phyloP scores from a whole-genome alignment of 1,140 invertebrate species.

The Drosophila mojavensis region DNA sequence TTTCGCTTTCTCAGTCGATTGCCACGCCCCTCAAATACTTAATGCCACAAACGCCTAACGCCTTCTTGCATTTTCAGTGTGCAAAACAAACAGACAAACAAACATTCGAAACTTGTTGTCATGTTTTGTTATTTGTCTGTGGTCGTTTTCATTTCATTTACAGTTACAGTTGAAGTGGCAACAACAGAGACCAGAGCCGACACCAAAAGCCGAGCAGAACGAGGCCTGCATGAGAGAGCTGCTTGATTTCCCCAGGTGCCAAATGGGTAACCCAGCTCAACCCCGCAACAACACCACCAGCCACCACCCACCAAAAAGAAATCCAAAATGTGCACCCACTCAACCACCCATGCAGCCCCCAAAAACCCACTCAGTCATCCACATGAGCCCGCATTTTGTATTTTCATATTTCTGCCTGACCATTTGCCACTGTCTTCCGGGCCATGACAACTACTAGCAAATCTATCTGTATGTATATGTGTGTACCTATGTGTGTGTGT shows the following conservation, averaged over 20 bases:
- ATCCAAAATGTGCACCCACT: not conserved
- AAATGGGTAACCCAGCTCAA: conserved; percentile 26
- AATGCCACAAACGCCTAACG: not conserved
- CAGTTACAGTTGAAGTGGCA: conserved; percentile 55
- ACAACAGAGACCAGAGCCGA: conserved; percentile 36
- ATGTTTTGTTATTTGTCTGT: conserved; percentile 68
- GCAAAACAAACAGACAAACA: not conserved
- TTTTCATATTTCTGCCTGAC: conserved; percentile 68
- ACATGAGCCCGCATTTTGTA: conserved; percentile 48
- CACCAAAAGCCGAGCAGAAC: conserved; percentile 22
- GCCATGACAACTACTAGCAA: conserved; percentile 20
- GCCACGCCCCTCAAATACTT: not conserved
- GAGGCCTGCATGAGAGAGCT: conserved; percentile 57
- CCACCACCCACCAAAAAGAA: too few species aligned
- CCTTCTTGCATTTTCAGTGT: not conserved
- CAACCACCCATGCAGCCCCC: not conserved
- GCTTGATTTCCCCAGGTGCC: conserved; percentile 76
- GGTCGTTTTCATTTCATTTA: conserved; percentile 77
- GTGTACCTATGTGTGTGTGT: not conserved
- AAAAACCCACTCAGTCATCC: conserved; percentile 11
- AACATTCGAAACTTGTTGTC: conserved; percentile 42
- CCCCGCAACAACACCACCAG: too few species aligned
- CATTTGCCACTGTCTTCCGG: conserved; percentile 51
- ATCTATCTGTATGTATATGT: not conserved
- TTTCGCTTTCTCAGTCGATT: conserved; percentile 15